A percentile compares a stretch with the other conserved stretches of the same genome.
These are phyloP conservation scores for Popillia japonica DNA, from an alignment of 1,140 invertebrate genomes.

Conservation along the genomic window DNA sequence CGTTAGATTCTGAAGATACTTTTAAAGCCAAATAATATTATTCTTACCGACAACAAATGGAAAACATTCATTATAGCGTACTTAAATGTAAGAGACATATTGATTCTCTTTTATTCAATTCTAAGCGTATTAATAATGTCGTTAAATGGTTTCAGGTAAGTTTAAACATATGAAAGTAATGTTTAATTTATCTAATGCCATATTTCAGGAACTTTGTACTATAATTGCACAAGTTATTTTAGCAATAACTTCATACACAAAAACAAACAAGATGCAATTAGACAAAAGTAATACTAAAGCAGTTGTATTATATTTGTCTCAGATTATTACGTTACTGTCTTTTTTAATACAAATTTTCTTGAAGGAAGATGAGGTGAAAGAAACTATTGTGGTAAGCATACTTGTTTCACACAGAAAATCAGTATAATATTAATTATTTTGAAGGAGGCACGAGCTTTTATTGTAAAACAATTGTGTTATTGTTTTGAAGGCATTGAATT, in stretches of 20 bases:
- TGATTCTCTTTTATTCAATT: neutral
- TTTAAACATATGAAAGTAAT: neutral
- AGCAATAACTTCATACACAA: neutral
- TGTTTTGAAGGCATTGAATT: slow-evolving; percentile 11
- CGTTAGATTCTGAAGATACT: neutral
- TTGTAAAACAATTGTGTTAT: slow-evolving; percentile 12
- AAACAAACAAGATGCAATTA: neutral
- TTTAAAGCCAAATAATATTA: neutral
- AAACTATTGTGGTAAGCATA: slow-evolving; percentile 4
- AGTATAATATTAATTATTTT: neutral
- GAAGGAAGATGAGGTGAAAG: slow-evolving; percentile 24
- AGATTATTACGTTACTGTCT: slow-evolving; percentile 23
- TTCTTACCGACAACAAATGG: neutral
- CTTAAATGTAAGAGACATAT: neutral
- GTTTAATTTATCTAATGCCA: neutral
- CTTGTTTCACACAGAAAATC: neutral
- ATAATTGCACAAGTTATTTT: slow-evolving; percentile 2
- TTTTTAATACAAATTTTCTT: slow-evolving; percentile 36
- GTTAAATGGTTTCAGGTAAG: slow-evolving; percentile 22
- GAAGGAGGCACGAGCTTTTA: slow-evolving; percentile 33
- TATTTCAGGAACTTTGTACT: slow-evolving; percentile 30
- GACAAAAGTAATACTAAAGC: neutral
- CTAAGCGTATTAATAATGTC: neutral
- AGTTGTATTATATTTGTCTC: slow-evolving; percentile 16
- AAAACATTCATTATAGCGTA: neutral